Base-by-base conservation (phyloP, 2,888 invertebrate genomes). In the Eustalomyia histrio region DNA sequence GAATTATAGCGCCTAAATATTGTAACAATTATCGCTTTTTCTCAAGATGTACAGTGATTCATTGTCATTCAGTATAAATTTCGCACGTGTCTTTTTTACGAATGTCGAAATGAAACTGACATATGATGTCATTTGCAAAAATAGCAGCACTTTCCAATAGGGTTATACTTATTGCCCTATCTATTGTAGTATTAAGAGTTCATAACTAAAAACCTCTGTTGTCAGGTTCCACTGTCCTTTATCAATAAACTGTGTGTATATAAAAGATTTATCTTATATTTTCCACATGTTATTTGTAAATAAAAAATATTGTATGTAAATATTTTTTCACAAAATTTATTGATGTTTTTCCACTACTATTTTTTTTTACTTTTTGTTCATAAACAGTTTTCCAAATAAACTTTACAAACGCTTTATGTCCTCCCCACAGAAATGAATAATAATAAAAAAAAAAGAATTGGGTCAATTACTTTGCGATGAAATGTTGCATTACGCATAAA, bases 391-490 rank as follows among this genome's bases (percentile, higher is more conserved):
- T 43, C 39, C 24, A 6, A 65, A 58, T 39, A n/a, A 16, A 24
- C 21, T 43, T 10, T 47, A n/a, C 43, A n/a, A n/a, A 47, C n/a
- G 43, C 43, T 47, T 6, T 1, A 47, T 47, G n/a, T 47, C 18
- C 71, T 43, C 43, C 53, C 24, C 61, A 10, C 47, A 29, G 7
- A 29, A 29, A 29, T 29, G 29, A 29, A 29, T 7, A 24, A 24
- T 3, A 24, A 24, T 6, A 35, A 64, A 24, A 52, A 33, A 57
- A 47, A 76, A 78, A 78, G 52, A 55, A 67, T 67, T 81, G 74
- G 81, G 81, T 81, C 81, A 81, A 81, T 81, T 76, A 74, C 81
- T 78, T 78, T 69, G 81, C 74, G 81, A 67, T 81, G 81, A 78
- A 81, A 81, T 81, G 69, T 81, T 74, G 81, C 73, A 81, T 78